Percentiles rank a stretch among this genome's conserved stretches.
Conservation (phyloP, 2,888 invertebrate genomes). For the Drosophila paramelanica region DNA sequence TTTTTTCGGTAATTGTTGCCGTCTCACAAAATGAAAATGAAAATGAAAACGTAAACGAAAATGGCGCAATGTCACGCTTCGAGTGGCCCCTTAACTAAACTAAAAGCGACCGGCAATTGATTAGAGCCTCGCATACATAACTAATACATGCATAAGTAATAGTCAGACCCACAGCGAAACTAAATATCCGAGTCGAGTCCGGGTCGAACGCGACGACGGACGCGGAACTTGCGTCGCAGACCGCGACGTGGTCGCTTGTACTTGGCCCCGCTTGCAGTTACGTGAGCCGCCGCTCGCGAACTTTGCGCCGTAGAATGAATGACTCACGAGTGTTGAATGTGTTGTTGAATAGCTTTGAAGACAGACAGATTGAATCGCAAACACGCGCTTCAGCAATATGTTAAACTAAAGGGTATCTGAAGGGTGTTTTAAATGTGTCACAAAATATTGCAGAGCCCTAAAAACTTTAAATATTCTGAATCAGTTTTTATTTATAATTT, state of each 20-base stretch:
- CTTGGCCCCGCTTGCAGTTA: constrained; percentile 47
- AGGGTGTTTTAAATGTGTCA: no score
- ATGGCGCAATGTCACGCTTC: constrained; percentile 79
- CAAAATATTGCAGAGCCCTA: no score
- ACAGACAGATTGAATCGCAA: constrained; percentile 16
- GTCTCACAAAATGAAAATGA: background rate
- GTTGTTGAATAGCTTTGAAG: background rate
- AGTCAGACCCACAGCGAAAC: constrained; percentile 2
- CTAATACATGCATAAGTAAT: constrained; percentile 44
- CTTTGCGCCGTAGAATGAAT: constrained; percentile 27
- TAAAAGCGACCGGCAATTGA: constrained; percentile 74
- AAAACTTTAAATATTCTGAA: no score
- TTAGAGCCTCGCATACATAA: constrained; percentile 63
- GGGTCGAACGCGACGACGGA: constrained; percentile 3
- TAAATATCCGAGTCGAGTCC: background rate
- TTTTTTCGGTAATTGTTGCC: constrained; percentile 72
- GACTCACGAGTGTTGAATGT: constrained; percentile 33
- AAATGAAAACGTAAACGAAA: constrained; percentile 32
- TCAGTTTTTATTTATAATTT: no score
- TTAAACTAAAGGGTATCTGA: background rate
- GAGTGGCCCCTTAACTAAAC: constrained; percentile 49
- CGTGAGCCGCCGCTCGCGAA: constrained; percentile 36
- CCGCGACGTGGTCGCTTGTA: constrained; percentile 23
- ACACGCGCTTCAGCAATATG: background rate
- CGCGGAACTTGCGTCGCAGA: constrained; percentile 1